Evolutionary conservation across 1,140 invertebrate species (phyloP).

Genomic region (Ganaspis sp.): DNA sequence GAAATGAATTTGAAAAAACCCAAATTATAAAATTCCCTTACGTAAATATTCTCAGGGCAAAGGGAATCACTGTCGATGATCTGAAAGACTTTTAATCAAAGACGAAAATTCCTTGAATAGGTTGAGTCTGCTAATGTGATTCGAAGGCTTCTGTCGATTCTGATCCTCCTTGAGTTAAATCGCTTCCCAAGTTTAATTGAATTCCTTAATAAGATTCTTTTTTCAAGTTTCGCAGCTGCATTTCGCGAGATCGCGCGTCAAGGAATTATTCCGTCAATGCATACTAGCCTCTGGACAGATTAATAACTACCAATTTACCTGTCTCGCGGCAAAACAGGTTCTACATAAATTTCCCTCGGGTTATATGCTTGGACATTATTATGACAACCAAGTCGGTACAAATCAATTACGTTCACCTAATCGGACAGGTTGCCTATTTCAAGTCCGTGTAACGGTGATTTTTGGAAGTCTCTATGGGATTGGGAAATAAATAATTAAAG

Average conservation of each 20-base stretch:
- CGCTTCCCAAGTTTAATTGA: background rate
- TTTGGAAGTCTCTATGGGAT: background rate
- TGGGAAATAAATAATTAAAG: slow-evolving; percentile 19
- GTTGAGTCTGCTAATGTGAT: too few species aligned
- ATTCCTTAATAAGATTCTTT: slow-evolving; percentile 13
- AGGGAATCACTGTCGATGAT: background rate
- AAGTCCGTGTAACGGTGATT: slow-evolving; percentile 27
- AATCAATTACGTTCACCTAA: slow-evolving; percentile 58
- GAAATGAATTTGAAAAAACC: background rate
- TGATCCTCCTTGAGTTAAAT: background rate
- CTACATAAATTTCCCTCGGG: slow-evolving; percentile 63
- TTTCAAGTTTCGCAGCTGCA: background rate
- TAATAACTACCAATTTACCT: slow-evolving; percentile 71
- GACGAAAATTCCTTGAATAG: too few species aligned
- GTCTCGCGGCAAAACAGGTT: slow-evolving; percentile 66
- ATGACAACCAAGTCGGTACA: slow-evolving; percentile 62
- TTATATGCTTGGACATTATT: slow-evolving; percentile 57
- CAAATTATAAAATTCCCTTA: background rate
- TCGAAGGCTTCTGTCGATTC: too few species aligned
- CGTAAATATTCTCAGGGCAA: background rate
- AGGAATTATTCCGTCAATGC: slow-evolving; percentile 63
- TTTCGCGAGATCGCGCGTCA: slow-evolving; percentile 17
- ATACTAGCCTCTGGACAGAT: slow-evolving; percentile 51
- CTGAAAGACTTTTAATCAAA: too few species aligned
- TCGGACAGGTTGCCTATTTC: slow-evolving; percentile 34